Percentiles rank a stretch among this genome's conserved stretches.
Evolutionary conservation across 2,797 vertebrate genomes (phyloP).

Genomic region (Pangasius sanitwongsei): DNA sequence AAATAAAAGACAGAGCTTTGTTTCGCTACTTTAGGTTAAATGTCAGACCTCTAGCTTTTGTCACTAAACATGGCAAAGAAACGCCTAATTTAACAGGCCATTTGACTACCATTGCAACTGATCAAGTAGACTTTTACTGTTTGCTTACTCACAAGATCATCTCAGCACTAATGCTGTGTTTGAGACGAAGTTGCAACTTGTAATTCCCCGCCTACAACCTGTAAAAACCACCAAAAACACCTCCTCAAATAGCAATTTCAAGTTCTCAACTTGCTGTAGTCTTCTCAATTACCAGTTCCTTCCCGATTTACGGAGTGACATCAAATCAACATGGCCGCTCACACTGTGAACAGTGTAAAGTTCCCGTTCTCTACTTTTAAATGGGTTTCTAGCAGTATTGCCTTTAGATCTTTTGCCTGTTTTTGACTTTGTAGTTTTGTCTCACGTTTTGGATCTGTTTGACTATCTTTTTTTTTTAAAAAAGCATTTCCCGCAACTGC

Average conservation of each 20-base stretch:
- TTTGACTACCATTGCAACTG: not conserved
- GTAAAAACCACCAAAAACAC: not conserved
- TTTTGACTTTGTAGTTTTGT: not conserved
- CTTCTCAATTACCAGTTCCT: not conserved
- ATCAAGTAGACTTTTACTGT: not conserved
- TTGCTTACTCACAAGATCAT: not conserved
- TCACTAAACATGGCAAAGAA: not conserved
- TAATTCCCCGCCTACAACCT: not conserved
- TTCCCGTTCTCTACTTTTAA: not conserved
- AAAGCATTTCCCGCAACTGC: not conserved
- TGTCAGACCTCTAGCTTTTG: not conserved
- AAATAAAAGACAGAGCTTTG: not conserved
- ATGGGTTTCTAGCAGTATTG: not conserved
- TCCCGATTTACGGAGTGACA: not conserved
- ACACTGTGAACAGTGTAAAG: not conserved
- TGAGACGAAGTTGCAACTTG: not conserved
- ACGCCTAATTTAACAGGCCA: not conserved
- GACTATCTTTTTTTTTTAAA: no score
- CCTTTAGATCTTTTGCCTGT: not conserved
- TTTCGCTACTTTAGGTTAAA: not conserved
- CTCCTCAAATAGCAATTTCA: not conserved
- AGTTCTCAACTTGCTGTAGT: not conserved
- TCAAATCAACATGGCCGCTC: not conserved
- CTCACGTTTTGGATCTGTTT: not conserved
- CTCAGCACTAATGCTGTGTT: not conserved